Conservation (phyloP, 2,888 invertebrate species). For the Amphipyra tragopoginis region DNA sequence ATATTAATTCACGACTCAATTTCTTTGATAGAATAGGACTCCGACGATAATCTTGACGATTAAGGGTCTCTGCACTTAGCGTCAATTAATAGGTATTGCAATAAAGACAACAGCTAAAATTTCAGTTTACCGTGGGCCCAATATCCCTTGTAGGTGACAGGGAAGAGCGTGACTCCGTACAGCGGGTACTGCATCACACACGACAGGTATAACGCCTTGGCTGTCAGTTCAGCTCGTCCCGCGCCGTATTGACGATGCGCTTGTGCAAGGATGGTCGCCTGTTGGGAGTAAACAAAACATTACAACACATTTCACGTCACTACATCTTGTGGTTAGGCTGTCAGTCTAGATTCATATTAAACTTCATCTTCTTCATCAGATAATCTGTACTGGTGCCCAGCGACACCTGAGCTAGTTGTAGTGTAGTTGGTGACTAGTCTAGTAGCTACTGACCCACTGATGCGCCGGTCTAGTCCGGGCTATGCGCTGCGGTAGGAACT, state of each 20-base stretch:
- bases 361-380: no score
- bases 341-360: no score
- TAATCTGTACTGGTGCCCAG: no score
- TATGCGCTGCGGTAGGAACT: slow-evolving; percentile 96
- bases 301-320: no score
- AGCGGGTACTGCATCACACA: slow-evolving; percentile 99
- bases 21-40: no score
- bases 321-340: no score
- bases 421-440: not conserved
- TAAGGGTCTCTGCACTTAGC: no score
- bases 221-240: slow-evolving; percentile 97
- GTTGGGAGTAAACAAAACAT: slow-evolving; percentile 13
- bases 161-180: slow-evolving; percentile 96
- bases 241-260: slow-evolving; percentile 97
- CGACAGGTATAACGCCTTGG: slow-evolving; percentile 97
- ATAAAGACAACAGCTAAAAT: no score
- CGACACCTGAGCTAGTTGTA: no score
- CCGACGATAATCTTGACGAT: no score
- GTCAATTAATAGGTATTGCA: no score
- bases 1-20: no score
- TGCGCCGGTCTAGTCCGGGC: slow-evolving; percentile 94
- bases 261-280: slow-evolving; percentile 95
- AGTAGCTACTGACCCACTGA: slow-evolving; percentile 92
- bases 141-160: slow-evolving; percentile 97
- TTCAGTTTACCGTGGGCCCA: slow-evolving; percentile 94